phyloP scores from a whole-genome alignment of 2,113 vertebrate genomes.

The Hassar affinis region DNA sequence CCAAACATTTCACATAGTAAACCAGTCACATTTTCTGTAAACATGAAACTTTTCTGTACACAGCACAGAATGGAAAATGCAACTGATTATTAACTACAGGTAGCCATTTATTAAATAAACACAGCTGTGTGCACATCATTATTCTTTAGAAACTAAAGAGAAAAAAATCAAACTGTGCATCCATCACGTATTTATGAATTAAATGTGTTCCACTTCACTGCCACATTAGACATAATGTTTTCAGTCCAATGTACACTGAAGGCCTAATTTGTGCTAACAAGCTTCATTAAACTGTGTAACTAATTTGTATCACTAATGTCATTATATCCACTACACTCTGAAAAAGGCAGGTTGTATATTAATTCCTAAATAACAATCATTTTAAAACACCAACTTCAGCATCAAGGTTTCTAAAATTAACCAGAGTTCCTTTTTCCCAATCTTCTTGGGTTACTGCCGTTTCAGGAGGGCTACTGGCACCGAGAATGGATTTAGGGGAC shows the following conservation, averaged over 20 bases:
- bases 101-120: background rate
- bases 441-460: background rate
- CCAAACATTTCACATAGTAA: background rate
- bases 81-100: background rate
- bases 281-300: background rate
- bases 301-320: too few relatives aligned
- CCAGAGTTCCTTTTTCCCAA: background rate
- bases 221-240: background rate
- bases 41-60: background rate
- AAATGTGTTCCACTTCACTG: background rate
- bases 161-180: background rate
- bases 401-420: background rate
- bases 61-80: background rate
- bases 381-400: background rate
- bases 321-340: background rate
- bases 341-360: background rate
- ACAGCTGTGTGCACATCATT: background rate
- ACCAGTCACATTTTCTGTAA: background rate
- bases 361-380: background rate
- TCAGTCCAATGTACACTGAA: background rate
- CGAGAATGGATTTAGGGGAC: conserved; percentile 71
- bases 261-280: background rate
- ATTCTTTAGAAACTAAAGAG: background rate
- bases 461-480: conserved; percentile 66
- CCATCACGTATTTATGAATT: background rate